A percentile compares a stretch with the other conserved stretches of the same genome.
These are phyloP conservation scores for Ochropleura leucogaster DNA, from an alignment of 2,888 invertebrate species.

Conservation along the genomic window DNA sequence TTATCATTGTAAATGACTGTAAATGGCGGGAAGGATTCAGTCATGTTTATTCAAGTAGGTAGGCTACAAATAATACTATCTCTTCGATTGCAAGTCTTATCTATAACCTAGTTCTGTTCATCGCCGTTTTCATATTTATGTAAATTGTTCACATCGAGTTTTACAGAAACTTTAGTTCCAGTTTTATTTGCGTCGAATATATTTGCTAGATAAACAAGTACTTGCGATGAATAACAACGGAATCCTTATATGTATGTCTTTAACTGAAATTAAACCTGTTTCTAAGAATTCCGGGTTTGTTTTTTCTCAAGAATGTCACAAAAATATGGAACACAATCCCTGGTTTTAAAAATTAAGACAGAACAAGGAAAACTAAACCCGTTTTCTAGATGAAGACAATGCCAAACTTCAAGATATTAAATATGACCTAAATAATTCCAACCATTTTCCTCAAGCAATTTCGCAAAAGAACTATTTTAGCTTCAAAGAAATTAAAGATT, in stretches of 20 bases:
- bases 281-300: neutral
- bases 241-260: neutral
- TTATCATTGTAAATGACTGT: conserved; percentile 32
- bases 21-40: conserved; percentile 20
- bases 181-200: conserved; percentile 7
- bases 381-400: neutral
- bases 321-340: neutral
- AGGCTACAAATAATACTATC: conserved; percentile 43
- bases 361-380: neutral
- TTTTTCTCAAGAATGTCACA: neutral
- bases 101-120: conserved; percentile 45
- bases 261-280: neutral
- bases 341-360: neutral
- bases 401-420: neutral
- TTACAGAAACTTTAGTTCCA: neutral
- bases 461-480: conserved; percentile 41
- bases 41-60: conserved; percentile 35
- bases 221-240: conserved; percentile 13
- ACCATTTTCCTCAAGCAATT: conserved; percentile 43
- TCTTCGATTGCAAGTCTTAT: conserved; percentile 53
- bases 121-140: conserved; percentile 26
- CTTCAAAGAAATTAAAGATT: conserved; percentile 52
- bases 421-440: conserved; percentile 31
- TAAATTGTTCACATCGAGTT: conserved; percentile 6
- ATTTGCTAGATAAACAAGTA: conserved; percentile 13